Conservation (phyloP, 2,113 vertebrate genomes). For the Camarhynchus parvulus region DNA sequence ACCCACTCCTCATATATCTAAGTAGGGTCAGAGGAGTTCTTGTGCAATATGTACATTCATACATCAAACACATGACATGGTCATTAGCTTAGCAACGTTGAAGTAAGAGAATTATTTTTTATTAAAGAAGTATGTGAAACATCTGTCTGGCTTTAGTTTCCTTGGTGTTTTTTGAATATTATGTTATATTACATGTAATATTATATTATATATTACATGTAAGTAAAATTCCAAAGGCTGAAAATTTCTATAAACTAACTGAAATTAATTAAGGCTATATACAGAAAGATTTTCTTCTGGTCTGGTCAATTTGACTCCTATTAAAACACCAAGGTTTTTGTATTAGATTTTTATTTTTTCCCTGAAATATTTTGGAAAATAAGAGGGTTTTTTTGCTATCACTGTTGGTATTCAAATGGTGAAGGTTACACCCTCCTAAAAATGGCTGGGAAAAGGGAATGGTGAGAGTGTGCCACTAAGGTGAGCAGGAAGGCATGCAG, state of each 20-base stretch:
- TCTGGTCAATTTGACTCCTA: background rate
- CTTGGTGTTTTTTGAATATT: background rate
- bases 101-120: background rate
- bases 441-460: background rate
- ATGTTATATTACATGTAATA: too few species aligned
- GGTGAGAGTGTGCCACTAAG: background rate
- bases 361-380: background rate
- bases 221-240: background rate
- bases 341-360: background rate
- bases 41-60: background rate
- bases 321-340: background rate
- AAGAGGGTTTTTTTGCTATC: background rate
- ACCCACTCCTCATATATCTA: background rate
- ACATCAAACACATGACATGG: background rate
- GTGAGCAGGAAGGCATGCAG: rapidly evolving
- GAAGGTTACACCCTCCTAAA: background rate
- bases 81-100: background rate
- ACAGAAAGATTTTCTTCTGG: background rate
- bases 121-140: background rate
- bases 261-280: background rate
- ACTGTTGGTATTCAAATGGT: background rate
- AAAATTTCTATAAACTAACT: background rate
- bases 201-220: background rate
- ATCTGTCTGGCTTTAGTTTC: background rate
- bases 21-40: background rate